Evolutionary conservation across 2,797 vertebrate species (phyloP).

Genomic region (Dermochelys coriacea): DNA sequence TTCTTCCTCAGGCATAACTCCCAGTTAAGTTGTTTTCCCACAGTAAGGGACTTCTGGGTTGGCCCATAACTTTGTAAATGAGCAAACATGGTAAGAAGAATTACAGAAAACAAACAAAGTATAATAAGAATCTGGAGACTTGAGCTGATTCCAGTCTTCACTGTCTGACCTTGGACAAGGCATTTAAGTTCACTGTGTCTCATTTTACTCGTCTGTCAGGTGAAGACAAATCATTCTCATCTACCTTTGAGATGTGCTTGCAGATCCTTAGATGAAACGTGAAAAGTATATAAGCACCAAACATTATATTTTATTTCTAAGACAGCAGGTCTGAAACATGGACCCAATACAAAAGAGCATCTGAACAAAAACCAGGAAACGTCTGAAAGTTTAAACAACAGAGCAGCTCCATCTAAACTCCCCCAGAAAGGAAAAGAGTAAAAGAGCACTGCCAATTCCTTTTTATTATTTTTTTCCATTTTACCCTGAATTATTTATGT

Average conservation of each 20-base stretch:
- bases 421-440: neutral
- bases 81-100: neutral
- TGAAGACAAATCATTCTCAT: neutral
- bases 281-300: neutral
- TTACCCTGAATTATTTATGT: neutral
- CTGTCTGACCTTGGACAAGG: neutral
- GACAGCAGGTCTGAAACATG: neutral
- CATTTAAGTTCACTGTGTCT: slow-evolving; percentile 4
- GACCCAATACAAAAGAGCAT: no score
- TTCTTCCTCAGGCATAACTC: neutral
- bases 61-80: neutral
- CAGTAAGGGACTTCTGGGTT: neutral
- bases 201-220: neutral
- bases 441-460: neutral
- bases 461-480: neutral
- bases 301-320: neutral
- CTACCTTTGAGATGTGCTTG: neutral
- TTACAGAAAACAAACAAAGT: neutral
- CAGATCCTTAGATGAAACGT: neutral
- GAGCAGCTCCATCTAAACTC: neutral
- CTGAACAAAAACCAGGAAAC: neutral
- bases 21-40: neutral
- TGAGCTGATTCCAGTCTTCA: neutral
- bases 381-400: neutral
- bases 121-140: neutral